Conservation (phyloP, 2,888 invertebrate genomes). For the Girardia tigrina region DNA sequence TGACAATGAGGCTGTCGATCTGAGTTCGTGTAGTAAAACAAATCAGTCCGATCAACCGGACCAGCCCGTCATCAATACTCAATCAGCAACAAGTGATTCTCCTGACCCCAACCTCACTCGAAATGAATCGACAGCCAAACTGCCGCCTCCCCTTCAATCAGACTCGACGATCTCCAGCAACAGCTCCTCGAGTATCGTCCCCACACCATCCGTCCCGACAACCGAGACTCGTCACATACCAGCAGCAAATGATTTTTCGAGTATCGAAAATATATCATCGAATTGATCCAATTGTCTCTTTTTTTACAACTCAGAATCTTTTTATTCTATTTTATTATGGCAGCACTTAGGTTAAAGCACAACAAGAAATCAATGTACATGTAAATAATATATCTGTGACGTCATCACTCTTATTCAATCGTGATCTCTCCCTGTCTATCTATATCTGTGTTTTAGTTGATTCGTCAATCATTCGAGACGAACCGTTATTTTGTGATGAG, state of each 20-base stretch:
- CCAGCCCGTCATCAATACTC: neutral
- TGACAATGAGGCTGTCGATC: neutral
- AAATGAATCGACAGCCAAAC: neutral
- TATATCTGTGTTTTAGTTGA: too few species aligned
- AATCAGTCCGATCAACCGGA: neutral
- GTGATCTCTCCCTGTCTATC: too few species aligned
- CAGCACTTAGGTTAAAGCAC: too few species aligned
- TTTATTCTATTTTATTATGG: too few species aligned
- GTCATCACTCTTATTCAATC: too few species aligned
- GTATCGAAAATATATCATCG: neutral
- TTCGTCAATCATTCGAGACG: too few species aligned
- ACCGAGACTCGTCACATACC: slow-evolving; percentile 19
- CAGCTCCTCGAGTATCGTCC: neutral
- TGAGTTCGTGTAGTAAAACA: neutral
- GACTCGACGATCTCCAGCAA: too few species aligned
- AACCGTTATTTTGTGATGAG: too few species aligned
- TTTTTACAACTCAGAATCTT: too few species aligned
- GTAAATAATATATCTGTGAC: too few species aligned
- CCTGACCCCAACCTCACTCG: neutral
- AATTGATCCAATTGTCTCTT: too few species aligned
- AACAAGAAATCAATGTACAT: too few species aligned
- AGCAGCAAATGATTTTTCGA: slow-evolving; percentile 13
- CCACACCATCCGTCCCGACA: neutral
- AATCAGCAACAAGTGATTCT: neutral
- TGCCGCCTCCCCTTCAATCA: neutral